These are phyloP conservation scores for Eleginops maclovinus DNA, from an alignment of 2,113 vertebrate species.

Conservation along the genomic window DNA sequence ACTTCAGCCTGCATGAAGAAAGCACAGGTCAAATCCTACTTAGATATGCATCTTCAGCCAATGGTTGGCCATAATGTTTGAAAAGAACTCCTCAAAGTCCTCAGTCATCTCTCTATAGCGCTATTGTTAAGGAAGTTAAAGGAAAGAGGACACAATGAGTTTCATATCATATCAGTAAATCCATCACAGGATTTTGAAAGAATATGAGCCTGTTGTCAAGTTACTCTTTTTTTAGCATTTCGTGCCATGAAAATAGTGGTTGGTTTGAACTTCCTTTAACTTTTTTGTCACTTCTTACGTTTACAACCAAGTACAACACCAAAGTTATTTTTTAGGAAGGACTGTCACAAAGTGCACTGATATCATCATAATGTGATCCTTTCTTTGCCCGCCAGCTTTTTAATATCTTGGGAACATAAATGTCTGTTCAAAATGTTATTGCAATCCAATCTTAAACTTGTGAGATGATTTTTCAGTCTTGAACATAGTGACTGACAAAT, in stretches of 20 bases:
- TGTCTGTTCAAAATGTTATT: neutral
- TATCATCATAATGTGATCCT: neutral
- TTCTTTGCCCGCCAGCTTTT: neutral
- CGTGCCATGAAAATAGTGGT: neutral
- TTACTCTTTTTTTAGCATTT: neutral
- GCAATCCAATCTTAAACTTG: neutral
- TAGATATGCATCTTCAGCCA: slow-evolving; percentile 71
- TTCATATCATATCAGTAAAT: slow-evolving; percentile 27
- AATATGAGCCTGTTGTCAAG: neutral
- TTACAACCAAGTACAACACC: neutral
- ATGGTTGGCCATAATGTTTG: slow-evolving; percentile 40
- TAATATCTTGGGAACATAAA: neutral
- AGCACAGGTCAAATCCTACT: slow-evolving; percentile 59
- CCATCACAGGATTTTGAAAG: slow-evolving; percentile 21
- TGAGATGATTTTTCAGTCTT: neutral
- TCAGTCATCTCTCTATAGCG: slow-evolving; percentile 22
- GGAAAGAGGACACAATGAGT: slow-evolving; percentile 26
- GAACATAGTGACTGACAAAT: neutral
- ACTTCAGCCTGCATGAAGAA: slow-evolving; percentile 66
- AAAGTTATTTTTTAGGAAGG: neutral
- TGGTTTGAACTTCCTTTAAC: neutral
- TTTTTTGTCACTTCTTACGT: neutral
- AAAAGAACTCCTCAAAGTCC: slow-evolving; percentile 35
- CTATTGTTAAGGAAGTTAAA: slow-evolving; percentile 40
- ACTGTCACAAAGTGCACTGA: neutral